Conservation (phyloP, 2,888 invertebrate species). For the Tethea ocularis region DNA sequence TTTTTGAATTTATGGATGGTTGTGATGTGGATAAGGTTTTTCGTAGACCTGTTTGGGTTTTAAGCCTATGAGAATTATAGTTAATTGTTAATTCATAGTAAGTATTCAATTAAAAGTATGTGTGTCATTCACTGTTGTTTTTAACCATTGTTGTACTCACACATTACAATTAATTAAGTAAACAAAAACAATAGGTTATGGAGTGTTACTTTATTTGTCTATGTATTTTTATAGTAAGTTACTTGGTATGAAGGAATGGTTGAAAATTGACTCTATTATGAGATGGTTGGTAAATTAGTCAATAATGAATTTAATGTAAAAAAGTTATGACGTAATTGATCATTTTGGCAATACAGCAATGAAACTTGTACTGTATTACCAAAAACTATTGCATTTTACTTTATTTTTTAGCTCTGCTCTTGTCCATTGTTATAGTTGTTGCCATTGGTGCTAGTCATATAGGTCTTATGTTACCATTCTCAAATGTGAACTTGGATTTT, state of each 20-base stretch:
- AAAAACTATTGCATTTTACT: slow-evolving; percentile 4
- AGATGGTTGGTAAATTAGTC: background rate
- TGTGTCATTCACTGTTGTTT: slow-evolving; percentile 9
- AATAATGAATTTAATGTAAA: too few relatives aligned
- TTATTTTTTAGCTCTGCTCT: background rate
- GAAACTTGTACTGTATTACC: background rate
- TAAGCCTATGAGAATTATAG: background rate
- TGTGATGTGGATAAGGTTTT: slow-evolving; percentile 64
- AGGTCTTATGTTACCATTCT: slow-evolving; percentile 7
- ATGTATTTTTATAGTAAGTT: background rate
- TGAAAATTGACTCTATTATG: background rate
- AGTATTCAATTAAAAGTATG: background rate
- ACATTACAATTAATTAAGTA: background rate
- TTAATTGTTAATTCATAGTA: slow-evolving; percentile 2
- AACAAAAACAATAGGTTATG: slow-evolving; percentile 2
- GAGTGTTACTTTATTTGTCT: background rate
- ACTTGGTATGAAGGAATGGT: background rate
- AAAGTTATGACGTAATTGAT: too few relatives aligned
- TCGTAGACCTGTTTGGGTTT: slow-evolving; percentile 21
- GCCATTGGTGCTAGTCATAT: slow-evolving; percentile 50
- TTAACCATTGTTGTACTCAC: background rate
- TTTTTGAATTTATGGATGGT: slow-evolving; percentile 72
- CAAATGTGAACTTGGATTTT: background rate
- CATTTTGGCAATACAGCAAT: too few relatives aligned
- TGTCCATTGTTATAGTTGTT: slow-evolving; percentile 15